A percentile compares a stretch with the other conserved stretches of the same genome.
These are phyloP conservation scores for Periophthalmodon schlosseri DNA, from an alignment of 2,113 vertebrate species.

Conservation along the genomic window DNA sequence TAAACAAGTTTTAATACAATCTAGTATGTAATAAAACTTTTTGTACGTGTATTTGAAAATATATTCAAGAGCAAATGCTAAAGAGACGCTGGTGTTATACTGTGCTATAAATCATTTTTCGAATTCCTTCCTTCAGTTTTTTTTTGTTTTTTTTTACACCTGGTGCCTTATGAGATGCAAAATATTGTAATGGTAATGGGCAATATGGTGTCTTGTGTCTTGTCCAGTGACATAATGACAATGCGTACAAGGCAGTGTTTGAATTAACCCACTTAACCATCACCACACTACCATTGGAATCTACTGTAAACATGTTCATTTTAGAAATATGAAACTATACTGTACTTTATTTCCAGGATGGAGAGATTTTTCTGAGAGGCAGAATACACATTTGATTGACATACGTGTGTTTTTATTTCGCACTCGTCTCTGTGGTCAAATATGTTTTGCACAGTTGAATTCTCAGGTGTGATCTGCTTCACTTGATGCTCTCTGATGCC, in stretches of 20 bases:
- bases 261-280: no score
- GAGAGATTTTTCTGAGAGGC: background rate
- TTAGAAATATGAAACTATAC: background rate
- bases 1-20: background rate
- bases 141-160: no score
- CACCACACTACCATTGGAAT: background rate
- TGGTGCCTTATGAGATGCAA: no score
- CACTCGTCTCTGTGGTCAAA: background rate
- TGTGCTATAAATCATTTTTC: no score
- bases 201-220: no score
- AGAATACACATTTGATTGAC: background rate
- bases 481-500: slow-evolving; percentile 22
- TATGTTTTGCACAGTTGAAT: slow-evolving; percentile 9
- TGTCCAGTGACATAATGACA: no score
- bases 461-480: slow-evolving; percentile 28
- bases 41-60: no score
- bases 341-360: background rate
- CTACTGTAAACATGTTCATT: background rate
- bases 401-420: background rate
- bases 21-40: background rate
- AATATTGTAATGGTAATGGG: no score
- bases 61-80: no score
- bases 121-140: no score
- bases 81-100: no score
- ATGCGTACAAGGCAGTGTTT: no score